Conservation (phyloP, 2,113 vertebrate genomes). For the Nothocercus julius region DNA sequence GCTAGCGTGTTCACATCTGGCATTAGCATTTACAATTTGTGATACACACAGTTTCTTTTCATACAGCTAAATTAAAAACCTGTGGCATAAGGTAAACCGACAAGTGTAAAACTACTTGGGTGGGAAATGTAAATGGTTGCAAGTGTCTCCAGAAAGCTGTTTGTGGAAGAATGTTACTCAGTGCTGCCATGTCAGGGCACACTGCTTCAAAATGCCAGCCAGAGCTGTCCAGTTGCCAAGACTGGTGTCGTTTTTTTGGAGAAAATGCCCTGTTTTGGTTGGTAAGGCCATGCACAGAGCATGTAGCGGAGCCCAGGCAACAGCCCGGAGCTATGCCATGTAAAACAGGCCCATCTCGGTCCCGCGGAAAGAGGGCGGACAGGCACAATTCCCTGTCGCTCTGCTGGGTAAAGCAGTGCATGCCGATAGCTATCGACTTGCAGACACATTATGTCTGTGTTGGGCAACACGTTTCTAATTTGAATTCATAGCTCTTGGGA, state of each 20-base stretch:
- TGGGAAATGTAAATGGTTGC: slow-evolving; percentile 62
- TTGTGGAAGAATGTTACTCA: neutral
- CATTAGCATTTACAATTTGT: slow-evolving; percentile 52
- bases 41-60: slow-evolving; percentile 44
- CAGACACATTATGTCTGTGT: neutral
- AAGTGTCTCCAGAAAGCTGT: slow-evolving; percentile 37
- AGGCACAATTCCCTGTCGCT: neutral
- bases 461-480: neutral
- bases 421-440: neutral
- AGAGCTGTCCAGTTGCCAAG: neutral
- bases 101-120: slow-evolving; percentile 59
- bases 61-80: slow-evolving; percentile 62
- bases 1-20: slow-evolving; percentile 52
- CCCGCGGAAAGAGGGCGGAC: neutral
- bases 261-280: neutral
- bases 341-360: neutral
- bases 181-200: neutral
- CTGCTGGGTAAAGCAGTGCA: neutral
- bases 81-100: slow-evolving; percentile 64
- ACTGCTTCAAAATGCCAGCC: fast-evolving
- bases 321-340: neutral
- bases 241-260: neutral
- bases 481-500: neutral
- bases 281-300: fast-evolving
- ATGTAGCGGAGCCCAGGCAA: neutral